A percentile compares a stretch with the other conserved stretches of the same genome.
Evolutionary conservation across 2,888 invertebrate genomes (phyloP).

Genomic region (Hyposoter didymator): DNA sequence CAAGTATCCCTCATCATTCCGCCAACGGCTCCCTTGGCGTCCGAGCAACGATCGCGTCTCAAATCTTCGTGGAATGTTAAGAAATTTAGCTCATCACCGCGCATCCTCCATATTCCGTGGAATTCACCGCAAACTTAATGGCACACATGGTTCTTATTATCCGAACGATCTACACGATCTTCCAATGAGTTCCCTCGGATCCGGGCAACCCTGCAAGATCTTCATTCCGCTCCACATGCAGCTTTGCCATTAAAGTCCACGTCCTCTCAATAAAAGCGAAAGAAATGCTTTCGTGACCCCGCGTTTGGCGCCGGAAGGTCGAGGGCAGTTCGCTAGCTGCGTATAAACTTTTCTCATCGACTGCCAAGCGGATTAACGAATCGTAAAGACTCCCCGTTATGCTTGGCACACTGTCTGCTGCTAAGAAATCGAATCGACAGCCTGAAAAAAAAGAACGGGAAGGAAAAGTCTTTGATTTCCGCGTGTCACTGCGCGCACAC

Average conservation of each 20-base stretch:
- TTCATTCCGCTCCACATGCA: background rate
- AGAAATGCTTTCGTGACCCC: background rate
- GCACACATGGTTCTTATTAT: background rate
- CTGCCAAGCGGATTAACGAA: background rate
- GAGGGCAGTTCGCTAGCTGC: background rate
- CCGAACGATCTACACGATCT: background rate
- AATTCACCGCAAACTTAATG: background rate
- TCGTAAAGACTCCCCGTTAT: background rate
- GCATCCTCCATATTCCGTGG: background rate
- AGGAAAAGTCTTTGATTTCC: slow-evolving; percentile 32
- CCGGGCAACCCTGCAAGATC: background rate
- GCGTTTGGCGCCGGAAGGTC: slow-evolving; percentile 14
- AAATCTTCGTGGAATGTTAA: background rate
- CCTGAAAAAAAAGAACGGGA: background rate
- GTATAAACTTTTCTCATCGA: slow-evolving; percentile 37
- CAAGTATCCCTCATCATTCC: background rate
- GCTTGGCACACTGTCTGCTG: background rate
- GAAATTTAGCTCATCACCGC: background rate
- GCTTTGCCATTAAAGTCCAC: background rate
- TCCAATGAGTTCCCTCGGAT: background rate
- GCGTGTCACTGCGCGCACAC: slow-evolving; percentile 43
- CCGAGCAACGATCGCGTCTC: background rate
- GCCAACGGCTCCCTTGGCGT: background rate
- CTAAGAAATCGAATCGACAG: slow-evolving; percentile 7
- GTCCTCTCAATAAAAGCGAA: background rate